Conservation (phyloP, 1,140 invertebrate species). For the Pseudomyrmex flavicornis region DNA sequence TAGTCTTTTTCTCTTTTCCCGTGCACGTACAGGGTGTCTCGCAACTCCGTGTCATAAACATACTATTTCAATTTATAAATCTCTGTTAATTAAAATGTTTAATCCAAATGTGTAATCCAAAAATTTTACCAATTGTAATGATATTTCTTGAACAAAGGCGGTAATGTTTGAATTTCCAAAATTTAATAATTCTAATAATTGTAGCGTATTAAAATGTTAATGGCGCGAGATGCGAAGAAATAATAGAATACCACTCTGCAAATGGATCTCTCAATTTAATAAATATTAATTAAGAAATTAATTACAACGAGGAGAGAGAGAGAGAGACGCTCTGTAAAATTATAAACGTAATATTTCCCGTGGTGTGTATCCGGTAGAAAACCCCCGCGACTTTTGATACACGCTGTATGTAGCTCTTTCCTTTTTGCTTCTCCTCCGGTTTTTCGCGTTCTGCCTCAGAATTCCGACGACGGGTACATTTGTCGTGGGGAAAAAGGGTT, state of each 20-base stretch:
- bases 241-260: background rate
- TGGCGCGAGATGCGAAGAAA: background rate
- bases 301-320: background rate
- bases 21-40: background rate
- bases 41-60: background rate
- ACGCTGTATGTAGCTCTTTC: background rate
- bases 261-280: slow-evolving; percentile 2
- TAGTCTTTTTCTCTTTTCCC: background rate
- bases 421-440: slow-evolving; percentile 43
- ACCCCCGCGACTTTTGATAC: slow-evolving; percentile 27
- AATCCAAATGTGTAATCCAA: too few relatives aligned
- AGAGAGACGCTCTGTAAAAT: background rate
- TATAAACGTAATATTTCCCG: background rate
- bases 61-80: too few relatives aligned
- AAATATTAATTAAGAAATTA: slow-evolving; percentile 4
- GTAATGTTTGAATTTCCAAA: background rate
- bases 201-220: background rate
- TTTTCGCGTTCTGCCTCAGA: slow-evolving; percentile 51
- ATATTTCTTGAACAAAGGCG: background rate
- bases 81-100: too few relatives aligned
- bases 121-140: too few relatives aligned
- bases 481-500: slow-evolving; percentile 54
- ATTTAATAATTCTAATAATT: background rate
- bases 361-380: background rate
- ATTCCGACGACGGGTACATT: slow-evolving; percentile 58